Percentiles rank a stretch among this genome's conserved stretches.
Conservation (phyloP, 2,113 vertebrate genomes). For the Alouatta palliata region DNA sequence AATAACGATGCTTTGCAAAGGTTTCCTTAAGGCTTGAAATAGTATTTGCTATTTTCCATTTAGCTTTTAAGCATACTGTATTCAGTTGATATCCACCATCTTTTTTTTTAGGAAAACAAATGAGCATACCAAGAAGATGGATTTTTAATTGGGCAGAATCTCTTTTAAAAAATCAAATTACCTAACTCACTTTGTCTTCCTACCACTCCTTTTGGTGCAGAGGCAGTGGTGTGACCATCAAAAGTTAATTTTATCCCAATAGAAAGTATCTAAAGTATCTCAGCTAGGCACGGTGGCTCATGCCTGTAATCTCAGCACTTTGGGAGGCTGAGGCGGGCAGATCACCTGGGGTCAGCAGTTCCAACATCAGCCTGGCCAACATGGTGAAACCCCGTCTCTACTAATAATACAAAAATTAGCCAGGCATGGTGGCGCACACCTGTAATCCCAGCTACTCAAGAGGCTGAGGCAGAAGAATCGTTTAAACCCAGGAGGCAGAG, state of each 20-base stretch:
- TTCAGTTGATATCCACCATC: slow-evolving; percentile 57
- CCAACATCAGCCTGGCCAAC: too few relatives aligned
- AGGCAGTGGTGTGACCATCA: neutral
- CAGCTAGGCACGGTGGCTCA: too few relatives aligned
- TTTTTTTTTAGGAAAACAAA: slow-evolving; percentile 1
- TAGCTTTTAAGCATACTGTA: slow-evolving; percentile 70
- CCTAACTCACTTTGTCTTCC: neutral
- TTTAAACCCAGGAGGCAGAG: too few relatives aligned
- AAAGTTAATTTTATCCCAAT: neutral
- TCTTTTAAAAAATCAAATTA: neutral
- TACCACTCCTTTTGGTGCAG: neutral
- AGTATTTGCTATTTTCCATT: neutral
- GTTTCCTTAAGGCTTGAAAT: slow-evolving; percentile 35
- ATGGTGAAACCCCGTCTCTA: too few relatives aligned
- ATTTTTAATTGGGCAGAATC: neutral
- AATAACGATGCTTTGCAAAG: slow-evolving; percentile 46
- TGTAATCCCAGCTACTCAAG: too few relatives aligned
- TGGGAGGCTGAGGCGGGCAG: too few relatives aligned
- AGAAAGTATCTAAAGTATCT: neutral
- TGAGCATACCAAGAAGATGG: neutral
- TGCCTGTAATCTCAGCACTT: too few relatives aligned
- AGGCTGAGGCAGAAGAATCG: too few relatives aligned
- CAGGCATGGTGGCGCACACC: too few relatives aligned
- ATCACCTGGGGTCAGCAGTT: too few relatives aligned
- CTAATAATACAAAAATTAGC: too few relatives aligned